These are phyloP conservation scores for Ispidina lecontei DNA, from an alignment of 2,797 vertebrate genomes.

Conservation along the genomic window DNA sequence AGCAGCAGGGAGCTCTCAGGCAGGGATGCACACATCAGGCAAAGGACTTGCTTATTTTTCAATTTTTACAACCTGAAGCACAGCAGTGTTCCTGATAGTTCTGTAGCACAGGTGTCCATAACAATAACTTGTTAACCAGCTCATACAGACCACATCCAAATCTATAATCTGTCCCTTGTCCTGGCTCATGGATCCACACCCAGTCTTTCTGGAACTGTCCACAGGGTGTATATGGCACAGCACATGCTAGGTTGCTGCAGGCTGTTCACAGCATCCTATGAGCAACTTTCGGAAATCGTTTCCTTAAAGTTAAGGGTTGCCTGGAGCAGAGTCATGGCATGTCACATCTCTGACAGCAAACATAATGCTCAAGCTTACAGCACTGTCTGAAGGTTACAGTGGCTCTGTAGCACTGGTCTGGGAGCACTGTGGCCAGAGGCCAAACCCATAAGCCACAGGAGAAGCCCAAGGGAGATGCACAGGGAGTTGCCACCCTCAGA, in stretches of 20 bases:
- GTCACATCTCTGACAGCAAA: background rate
- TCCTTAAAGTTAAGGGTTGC: background rate
- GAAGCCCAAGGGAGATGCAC: background rate
- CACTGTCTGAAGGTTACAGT: background rate
- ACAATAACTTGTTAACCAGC: background rate
- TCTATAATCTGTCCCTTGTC: background rate
- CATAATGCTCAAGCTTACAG: background rate
- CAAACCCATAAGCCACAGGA: background rate
- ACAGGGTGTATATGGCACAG: background rate
- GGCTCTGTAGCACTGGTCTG: background rate
- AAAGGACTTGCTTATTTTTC: background rate
- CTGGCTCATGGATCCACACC: fast-evolving
- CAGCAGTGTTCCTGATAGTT: background rate
- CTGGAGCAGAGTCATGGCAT: background rate
- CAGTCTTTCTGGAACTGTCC: background rate
- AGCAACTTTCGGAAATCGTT: background rate
- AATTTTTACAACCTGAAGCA: background rate
- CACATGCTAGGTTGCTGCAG: background rate
- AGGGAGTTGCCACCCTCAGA: background rate
- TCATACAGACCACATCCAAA: background rate
- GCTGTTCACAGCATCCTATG: background rate
- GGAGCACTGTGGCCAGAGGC: background rate
- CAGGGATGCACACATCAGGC: background rate
- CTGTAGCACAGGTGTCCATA: background rate
- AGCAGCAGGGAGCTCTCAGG: background rate